These are phyloP conservation scores for Drosophila lowei DNA, from an alignment of 1,140 invertebrate genomes.

Conservation along the genomic window DNA sequence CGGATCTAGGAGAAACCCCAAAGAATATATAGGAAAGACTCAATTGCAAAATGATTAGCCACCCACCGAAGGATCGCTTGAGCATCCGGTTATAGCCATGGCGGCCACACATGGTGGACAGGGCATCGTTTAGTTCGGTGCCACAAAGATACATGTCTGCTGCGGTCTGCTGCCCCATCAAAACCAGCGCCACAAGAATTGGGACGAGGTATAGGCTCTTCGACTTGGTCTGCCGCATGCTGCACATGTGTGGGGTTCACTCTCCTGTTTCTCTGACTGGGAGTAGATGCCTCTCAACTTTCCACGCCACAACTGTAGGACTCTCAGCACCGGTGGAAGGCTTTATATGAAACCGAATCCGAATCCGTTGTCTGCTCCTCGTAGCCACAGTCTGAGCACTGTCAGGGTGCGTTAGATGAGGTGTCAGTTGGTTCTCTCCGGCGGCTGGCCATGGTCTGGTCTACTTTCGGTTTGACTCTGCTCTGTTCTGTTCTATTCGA, in stretches of 20 bases:
- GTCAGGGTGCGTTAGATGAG: conserved; percentile 53
- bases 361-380: conserved; percentile 7
- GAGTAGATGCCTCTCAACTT: conserved; percentile 19
- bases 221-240: conserved; percentile 2
- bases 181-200: conserved; percentile 24
- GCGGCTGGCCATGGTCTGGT: conserved; percentile 17
- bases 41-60: no score
- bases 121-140: conserved; percentile 31
- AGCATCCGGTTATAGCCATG: conserved; percentile 52
- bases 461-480: conserved; percentile 4
- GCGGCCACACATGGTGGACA: conserved; percentile 24
- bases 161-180: neutral
- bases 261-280: neutral
- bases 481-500: neutral
- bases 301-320: conserved; percentile 15
- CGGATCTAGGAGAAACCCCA: neutral
- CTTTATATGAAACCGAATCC: conserved; percentile 53
- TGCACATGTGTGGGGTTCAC: neutral
- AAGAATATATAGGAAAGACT: neutral
- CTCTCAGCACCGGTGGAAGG: neutral
- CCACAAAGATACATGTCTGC: conserved; percentile 43
- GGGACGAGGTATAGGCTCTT: conserved; percentile 31
- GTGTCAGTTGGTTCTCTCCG: conserved; percentile 51
- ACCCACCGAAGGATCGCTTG: conserved; percentile 43
- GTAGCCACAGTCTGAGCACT: conserved; percentile 22